phyloP scores from a whole-genome alignment of 2,888 invertebrate species.

The Toxonevra muliebris region DNA sequence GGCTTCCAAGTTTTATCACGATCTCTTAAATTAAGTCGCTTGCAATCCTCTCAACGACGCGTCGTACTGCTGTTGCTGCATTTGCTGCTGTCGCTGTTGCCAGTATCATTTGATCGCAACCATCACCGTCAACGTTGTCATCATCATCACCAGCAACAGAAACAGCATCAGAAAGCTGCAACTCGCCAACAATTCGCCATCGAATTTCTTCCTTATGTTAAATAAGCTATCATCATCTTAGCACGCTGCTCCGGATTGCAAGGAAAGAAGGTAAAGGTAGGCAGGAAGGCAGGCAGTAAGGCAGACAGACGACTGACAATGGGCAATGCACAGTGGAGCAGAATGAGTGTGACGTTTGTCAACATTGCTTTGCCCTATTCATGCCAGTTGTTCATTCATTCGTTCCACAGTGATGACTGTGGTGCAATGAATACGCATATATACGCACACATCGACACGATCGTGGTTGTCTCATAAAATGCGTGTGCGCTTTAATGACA shows the following conservation, averaged over 20 bases:
- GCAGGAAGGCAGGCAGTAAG: slow-evolving; percentile 2
- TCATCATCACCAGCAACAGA: slow-evolving; percentile 17
- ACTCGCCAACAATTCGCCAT: neutral
- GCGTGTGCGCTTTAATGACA: slow-evolving; percentile 60
- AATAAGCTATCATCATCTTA: slow-evolving; percentile 60
- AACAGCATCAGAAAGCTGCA: slow-evolving; percentile 16
- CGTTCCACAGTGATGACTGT: neutral
- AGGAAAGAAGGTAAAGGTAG: slow-evolving; percentile 11
- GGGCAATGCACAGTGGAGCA: slow-evolving; percentile 23
- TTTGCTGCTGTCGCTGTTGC: slow-evolving; percentile 17
- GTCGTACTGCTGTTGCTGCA: slow-evolving; percentile 2
- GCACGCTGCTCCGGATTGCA: slow-evolving; percentile 15
- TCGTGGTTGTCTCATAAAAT: slow-evolving; percentile 44
- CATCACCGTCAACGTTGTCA: slow-evolving; percentile 26
- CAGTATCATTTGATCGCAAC: slow-evolving; percentile 28
- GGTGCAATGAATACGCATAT: neutral
- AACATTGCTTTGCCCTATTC: too few species aligned
- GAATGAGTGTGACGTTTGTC: slow-evolving; percentile 46
- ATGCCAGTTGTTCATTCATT: neutral
- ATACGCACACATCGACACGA: slow-evolving; percentile 1
- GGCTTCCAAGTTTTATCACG: slow-evolving; percentile 64
- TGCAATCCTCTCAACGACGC: slow-evolving; percentile 19
- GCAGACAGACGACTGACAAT: too few species aligned
- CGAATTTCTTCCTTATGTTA: slow-evolving; percentile 40
- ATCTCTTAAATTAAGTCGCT: slow-evolving; percentile 60